phyloP scores from a whole-genome alignment of 2,113 vertebrate species.

The Caranx melampygus region DNA sequence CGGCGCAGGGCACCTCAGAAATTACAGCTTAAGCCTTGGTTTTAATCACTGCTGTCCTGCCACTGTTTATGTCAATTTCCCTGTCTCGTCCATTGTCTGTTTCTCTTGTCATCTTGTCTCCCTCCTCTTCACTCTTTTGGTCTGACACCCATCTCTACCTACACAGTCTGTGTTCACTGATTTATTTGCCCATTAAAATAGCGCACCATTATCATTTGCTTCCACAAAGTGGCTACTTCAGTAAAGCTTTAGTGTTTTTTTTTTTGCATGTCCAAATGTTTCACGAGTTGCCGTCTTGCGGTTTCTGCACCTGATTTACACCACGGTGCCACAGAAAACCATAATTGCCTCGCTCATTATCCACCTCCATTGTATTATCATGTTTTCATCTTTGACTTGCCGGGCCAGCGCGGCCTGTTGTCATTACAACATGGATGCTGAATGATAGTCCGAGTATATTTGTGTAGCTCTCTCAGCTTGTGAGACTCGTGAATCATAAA shows the following conservation, averaged over 20 bases:
- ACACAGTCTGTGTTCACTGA: conserved; percentile 1
- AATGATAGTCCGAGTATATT: neutral
- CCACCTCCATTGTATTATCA: neutral
- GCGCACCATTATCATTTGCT: neutral
- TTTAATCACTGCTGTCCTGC: conserved; percentile 12
- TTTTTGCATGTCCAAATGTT: neutral
- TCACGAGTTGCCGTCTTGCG: neutral
- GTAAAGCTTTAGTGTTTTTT: neutral
- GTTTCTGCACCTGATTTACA: neutral
- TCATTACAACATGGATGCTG: neutral
- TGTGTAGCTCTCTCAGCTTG: neutral
- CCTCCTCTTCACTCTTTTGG: neutral
- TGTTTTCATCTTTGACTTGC: neutral
- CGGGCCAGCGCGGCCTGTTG: neutral
- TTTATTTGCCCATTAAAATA: conserved; percentile 20
- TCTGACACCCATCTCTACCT: neutral
- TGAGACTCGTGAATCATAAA: neutral
- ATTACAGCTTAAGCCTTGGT: neutral
- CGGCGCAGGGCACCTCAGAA: neutral
- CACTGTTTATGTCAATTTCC: neutral
- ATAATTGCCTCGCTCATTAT: neutral
- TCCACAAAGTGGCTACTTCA: neutral
- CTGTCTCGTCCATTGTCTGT: conserved; percentile 6
- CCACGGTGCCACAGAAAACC: neutral
- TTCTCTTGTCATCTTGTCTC: neutral